Percentiles rank a stretch among this genome's conserved stretches.
phyloP scores from a whole-genome alignment of 2,888 invertebrate genomes.

The Hyles lineata region DNA sequence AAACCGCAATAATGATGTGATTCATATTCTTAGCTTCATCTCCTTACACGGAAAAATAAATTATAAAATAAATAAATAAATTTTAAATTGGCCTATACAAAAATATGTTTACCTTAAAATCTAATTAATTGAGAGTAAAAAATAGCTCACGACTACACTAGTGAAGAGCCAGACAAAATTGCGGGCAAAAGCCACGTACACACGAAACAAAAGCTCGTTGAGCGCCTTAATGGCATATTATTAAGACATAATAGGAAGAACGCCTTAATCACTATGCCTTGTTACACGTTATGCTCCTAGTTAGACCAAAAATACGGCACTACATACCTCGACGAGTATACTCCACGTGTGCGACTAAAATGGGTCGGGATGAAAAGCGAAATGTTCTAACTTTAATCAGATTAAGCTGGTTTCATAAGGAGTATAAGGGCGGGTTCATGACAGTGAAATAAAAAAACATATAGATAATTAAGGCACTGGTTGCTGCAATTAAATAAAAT shows the following conservation, averaged over 20 bases:
- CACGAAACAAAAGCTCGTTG: conserved; percentile 27
- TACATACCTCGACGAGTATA: conserved; percentile 11
- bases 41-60: background rate
- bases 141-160: conserved; percentile 12
- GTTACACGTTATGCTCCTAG: conserved; percentile 15
- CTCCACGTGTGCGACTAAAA: conserved; percentile 12
- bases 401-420: conserved; percentile 6
- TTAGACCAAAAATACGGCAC: conserved; percentile 13
- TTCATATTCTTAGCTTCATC: too few species aligned
- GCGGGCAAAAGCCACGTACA: conserved; percentile 14
- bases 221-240: conserved; percentile 27
- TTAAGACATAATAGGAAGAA: conserved; percentile 27
- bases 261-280: conserved; percentile 25
- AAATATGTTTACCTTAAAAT: conserved; percentile 4
- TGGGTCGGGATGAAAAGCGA: conserved; percentile 29
- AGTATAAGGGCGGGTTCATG: background rate
- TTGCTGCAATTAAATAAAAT: too few species aligned
- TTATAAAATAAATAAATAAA: background rate
- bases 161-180: conserved; percentile 4
- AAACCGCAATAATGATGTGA: too few species aligned
- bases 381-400: conserved; percentile 30
- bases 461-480: too few species aligned
- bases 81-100: background rate
- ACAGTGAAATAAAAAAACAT: background rate
- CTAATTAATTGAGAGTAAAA: conserved; percentile 18